Percentiles rank a stretch among this genome's conserved stretches.
phyloP scores from a whole-genome alignment of 2,113 vertebrate species.

The Probosciger aterrimus region DNA sequence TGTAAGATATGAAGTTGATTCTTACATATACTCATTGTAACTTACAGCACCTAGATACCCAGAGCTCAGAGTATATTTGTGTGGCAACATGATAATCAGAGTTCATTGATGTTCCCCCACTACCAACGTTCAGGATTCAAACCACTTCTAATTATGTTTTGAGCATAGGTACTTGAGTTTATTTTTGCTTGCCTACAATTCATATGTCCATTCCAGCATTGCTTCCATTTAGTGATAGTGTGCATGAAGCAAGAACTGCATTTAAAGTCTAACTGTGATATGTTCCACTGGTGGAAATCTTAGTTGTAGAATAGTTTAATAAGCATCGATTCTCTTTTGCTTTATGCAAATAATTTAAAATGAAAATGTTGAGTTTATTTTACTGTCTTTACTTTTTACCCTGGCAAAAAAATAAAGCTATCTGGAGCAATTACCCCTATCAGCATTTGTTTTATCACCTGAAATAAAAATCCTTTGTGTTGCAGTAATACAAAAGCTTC shows the following conservation, averaged over 20 bases:
- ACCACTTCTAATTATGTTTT: neutral
- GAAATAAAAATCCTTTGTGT: neutral
- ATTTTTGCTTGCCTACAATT: neutral
- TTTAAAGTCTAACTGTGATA: neutral
- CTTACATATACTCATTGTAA: neutral
- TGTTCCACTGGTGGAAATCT: neutral
- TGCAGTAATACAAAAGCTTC: neutral
- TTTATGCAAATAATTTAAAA: neutral
- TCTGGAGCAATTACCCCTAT: neutral
- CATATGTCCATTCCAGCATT: neutral
- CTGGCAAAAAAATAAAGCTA: neutral
- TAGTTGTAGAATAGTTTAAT: neutral
- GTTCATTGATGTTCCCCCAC: neutral
- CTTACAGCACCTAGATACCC: neutral
- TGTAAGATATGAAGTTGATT: neutral
- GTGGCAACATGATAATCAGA: neutral
- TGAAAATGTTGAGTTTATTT: neutral
- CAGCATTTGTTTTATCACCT: neutral
- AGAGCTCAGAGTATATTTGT: neutral
- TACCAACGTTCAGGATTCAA: neutral
- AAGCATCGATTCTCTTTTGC: neutral
- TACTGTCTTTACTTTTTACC: neutral
- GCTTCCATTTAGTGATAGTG: neutral
- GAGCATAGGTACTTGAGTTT: neutral
- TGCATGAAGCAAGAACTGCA: neutral